These are phyloP conservation scores for Zonotrichia leucophrys DNA, from an alignment of 2,113 vertebrate species.

Conservation along the genomic window DNA sequence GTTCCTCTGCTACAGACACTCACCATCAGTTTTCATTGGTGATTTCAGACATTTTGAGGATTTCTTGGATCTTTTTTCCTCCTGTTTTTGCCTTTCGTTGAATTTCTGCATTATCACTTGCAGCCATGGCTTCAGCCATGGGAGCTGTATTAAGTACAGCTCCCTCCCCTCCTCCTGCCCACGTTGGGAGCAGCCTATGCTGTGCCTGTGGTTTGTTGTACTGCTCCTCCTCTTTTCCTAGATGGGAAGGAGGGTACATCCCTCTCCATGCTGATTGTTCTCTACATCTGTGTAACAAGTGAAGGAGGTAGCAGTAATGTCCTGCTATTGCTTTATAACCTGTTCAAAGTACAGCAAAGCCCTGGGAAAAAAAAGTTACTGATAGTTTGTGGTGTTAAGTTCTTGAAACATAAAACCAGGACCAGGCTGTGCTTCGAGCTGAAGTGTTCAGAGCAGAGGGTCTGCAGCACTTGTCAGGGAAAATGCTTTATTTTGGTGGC, in stretches of 20 bases:
- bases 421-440: rapidly evolving
- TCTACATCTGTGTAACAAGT: not conserved
- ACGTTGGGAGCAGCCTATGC: not conserved
- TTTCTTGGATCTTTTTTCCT: not conserved
- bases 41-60: not conserved
- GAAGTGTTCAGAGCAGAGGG: not conserved
- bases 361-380: not conserved
- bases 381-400: not conserved
- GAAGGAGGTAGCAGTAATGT: not conserved
- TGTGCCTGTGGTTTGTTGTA: rapidly evolving
- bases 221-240: not conserved
- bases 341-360: not conserved
- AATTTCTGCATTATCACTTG: not conserved
- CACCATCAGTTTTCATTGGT: too few species aligned
- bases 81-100: not conserved
- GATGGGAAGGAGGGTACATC: not conserved
- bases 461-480: not conserved
- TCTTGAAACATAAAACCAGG: not conserved
- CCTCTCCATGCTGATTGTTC: not conserved
- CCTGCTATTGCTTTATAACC: not conserved
- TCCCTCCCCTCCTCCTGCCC: not conserved
- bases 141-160: not conserved
- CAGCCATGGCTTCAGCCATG: not conserved
- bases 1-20: too few species aligned
- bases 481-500: not conserved